Evolutionary conservation across 2,888 invertebrate species (phyloP), one percentile per base, ranked within the genome.

Genomic region (Temnothorax unifasciatus): DNA sequence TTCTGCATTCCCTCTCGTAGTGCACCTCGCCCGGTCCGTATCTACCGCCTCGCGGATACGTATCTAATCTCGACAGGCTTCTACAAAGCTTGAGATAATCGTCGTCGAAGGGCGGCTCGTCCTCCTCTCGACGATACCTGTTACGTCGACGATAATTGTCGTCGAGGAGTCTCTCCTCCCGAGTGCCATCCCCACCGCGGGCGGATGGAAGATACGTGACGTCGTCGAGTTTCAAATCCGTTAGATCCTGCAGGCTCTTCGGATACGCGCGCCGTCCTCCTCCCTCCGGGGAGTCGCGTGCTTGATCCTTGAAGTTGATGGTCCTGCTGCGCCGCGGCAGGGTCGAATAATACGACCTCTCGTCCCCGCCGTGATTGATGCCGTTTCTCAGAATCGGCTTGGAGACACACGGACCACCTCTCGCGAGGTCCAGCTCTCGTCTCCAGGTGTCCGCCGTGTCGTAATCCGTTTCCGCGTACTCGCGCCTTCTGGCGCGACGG

Each of bases 1-100:
- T 93, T 86, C 94, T 92, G 90, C 94, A 95, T 86, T 95, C 95
- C 38, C 94, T 92, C 85, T 95, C 95, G 88, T 95, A 95, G 75
- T 93, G 94, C 79, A 95, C 95, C 89, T 93, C 92, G 9, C 95
- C 95, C 1, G 95, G 95, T 66, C 93, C 91, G 84, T 92, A 92
- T 75, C 91, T 92, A 4, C 84, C 83, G 50, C 85, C 87, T 21
- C 92, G 88, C 44, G 91, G 86, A 47, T 90, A 89, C 18, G 83
- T 89, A 66, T 93, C 91, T 29, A 93, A 84, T 71, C 89, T 92
- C 50, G 94, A 91, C 69, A 93, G 82, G 64, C 90, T 93, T 15
- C 92, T 89, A 77, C 92, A 93, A 1, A 94, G 89, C 52, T 86
- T 92, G 47, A 91, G 87, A 76, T 93, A 92, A 84, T 93, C 92